A percentile compares a stretch with the other conserved stretches of the same genome.
These are phyloP conservation scores for Hydrolagus affinis DNA, from an alignment of 2,113 vertebrate genomes.

Conservation along the genomic window DNA sequence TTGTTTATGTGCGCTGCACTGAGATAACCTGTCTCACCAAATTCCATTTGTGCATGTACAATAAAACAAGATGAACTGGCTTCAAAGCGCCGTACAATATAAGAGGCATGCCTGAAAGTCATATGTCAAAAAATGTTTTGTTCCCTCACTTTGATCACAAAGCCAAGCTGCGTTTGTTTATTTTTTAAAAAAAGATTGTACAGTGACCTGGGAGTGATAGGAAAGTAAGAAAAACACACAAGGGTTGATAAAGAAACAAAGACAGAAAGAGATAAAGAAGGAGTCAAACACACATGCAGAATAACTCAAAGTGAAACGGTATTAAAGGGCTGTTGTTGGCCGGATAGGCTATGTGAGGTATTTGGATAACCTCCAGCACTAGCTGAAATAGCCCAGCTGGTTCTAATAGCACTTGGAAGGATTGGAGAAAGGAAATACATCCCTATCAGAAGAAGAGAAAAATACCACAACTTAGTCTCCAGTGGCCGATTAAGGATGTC, in stretches of 20 bases:
- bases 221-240: neutral
- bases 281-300: neutral
- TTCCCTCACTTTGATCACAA: slow-evolving; percentile 11
- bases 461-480: neutral
- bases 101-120: slow-evolving; percentile 19
- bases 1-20: slow-evolving; percentile 12
- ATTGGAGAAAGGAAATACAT: neutral
- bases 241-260: neutral
- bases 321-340: neutral
- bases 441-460: neutral
- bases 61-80: neutral
- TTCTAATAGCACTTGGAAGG: too few species aligned
- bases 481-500: neutral
- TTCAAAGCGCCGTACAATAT: slow-evolving; percentile 20
- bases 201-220: neutral
- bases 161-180: neutral
- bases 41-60: slow-evolving; percentile 20
- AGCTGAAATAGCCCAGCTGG: too few species aligned
- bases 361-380: too few species aligned
- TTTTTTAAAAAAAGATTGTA: neutral
- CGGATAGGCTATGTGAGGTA: neutral
- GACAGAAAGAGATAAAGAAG: neutral
- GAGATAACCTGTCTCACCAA: neutral
- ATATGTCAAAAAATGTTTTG: slow-evolving; percentile 4
- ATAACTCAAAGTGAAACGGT: neutral